phyloP scores from a whole-genome alignment of 2,113 vertebrate genomes.

The Bos indicus region DNA sequence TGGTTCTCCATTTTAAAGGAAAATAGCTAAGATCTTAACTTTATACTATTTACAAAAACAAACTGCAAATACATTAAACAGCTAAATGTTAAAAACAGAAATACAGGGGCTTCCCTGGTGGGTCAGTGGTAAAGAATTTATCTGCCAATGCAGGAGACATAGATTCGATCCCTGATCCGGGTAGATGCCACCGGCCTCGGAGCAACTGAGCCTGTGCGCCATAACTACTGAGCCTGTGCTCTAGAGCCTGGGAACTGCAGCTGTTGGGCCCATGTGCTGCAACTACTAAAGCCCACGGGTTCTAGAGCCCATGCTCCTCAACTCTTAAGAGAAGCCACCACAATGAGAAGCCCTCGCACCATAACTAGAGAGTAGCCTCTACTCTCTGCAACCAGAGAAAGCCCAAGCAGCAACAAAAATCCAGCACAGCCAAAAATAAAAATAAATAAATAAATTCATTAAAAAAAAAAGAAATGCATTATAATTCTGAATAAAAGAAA shows the following conservation, averaged over 20 bases:
- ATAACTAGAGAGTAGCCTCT: neutral
- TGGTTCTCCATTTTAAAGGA: neutral
- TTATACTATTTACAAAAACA: neutral
- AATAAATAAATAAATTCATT: neutral
- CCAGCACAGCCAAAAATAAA: neutral
- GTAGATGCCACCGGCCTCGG: neutral
- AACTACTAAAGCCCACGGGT: neutral
- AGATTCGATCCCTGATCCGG: neutral
- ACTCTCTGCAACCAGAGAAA: neutral
- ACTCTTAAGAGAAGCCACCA: neutral
- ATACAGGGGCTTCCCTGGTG: neutral
- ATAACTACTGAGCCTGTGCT: neutral
- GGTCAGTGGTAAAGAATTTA: neutral
- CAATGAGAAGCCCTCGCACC: neutral
- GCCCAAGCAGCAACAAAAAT: neutral
- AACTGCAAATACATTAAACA: neutral
- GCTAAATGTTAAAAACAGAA: neutral
- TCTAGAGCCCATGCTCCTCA: neutral
- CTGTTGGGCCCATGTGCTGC: neutral
- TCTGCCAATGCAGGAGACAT: neutral
- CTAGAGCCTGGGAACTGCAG: neutral
- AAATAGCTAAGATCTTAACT: neutral
- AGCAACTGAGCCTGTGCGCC: neutral
- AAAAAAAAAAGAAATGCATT: neutral
- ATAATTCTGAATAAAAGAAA: neutral